A percentile compares a stretch with the other conserved stretches of the same genome.
Evolutionary conservation across 2,113 vertebrate species (phyloP).

Genomic region (Egretta garzetta): DNA sequence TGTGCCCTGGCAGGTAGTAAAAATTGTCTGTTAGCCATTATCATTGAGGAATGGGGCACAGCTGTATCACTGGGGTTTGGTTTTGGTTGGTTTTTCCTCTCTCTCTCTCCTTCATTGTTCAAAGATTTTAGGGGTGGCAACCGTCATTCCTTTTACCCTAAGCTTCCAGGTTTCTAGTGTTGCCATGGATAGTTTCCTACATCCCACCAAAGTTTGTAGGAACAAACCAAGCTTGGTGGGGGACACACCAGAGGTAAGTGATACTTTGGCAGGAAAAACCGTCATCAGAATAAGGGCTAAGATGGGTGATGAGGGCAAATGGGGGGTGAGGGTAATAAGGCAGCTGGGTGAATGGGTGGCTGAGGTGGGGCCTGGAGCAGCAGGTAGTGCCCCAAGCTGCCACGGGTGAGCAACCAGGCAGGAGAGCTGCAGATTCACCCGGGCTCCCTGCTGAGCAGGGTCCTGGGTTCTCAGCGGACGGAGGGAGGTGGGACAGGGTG

Average conservation of each 20-base stretch:
- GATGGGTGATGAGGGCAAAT: neutral
- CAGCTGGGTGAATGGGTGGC: neutral
- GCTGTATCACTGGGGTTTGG: neutral
- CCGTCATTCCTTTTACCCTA: neutral
- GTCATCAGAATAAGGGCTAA: neutral
- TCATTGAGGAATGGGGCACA: accelerated
- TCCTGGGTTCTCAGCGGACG: neutral
- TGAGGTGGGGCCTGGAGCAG: neutral
- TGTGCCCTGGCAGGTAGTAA: neutral
- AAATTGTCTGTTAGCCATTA: neutral
- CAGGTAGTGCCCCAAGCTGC: neutral
- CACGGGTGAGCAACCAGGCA: neutral
- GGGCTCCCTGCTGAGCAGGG: neutral
- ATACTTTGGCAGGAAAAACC: neutral
- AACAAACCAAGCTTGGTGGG: neutral
- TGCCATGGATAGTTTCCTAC: neutral
- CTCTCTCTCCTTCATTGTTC: neutral
- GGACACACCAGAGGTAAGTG: neutral
- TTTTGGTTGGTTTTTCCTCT: neutral
- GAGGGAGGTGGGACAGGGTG: neutral
- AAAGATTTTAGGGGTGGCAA: neutral
- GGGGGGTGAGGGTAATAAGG: neutral
- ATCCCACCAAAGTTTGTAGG: neutral
- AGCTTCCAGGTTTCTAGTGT: neutral
- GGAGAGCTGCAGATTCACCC: neutral